A percentile compares a stretch with the other conserved stretches of the same genome.
Conservation (phyloP, 2,888 invertebrate genomes). For the Chironomus tentans region DNA sequence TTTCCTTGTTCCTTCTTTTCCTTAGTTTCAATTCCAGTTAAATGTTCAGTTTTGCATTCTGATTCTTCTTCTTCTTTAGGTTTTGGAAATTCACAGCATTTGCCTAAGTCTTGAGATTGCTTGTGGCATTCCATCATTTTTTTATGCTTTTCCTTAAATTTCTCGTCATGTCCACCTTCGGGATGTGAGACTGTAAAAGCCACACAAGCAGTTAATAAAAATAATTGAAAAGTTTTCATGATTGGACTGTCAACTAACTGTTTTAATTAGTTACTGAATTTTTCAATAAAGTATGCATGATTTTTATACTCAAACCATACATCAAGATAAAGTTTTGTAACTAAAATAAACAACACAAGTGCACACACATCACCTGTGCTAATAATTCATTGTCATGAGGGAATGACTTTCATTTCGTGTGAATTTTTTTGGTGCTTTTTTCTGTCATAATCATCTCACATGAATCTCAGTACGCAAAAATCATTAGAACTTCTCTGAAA, state of each 20-base stretch:
- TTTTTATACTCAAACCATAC: neutral
- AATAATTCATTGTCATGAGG: too few relatives aligned
- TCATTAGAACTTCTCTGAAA: too few relatives aligned
- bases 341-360: neutral
- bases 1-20: slow-evolving; percentile 1
- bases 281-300: neutral
- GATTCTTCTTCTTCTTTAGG: neutral
- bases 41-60: neutral
- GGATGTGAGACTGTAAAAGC: neutral
- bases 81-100: neutral
- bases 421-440: too few relatives aligned
- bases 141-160: neutral
- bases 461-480: too few relatives aligned
- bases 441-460: too few relatives aligned
- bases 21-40: neutral
- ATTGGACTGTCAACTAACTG: neutral
- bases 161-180: neutral
- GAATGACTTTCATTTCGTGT: too few relatives aligned
- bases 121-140: neutral
- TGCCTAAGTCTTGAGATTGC: neutral
- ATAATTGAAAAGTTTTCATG: neutral
- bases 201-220: neutral
- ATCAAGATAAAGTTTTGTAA: neutral
- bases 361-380: neutral
- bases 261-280: neutral